Percentiles rank a stretch among this genome's conserved stretches.
phyloP scores from a whole-genome alignment of 2,113 vertebrate species.

The Telmatochromis sp. region DNA sequence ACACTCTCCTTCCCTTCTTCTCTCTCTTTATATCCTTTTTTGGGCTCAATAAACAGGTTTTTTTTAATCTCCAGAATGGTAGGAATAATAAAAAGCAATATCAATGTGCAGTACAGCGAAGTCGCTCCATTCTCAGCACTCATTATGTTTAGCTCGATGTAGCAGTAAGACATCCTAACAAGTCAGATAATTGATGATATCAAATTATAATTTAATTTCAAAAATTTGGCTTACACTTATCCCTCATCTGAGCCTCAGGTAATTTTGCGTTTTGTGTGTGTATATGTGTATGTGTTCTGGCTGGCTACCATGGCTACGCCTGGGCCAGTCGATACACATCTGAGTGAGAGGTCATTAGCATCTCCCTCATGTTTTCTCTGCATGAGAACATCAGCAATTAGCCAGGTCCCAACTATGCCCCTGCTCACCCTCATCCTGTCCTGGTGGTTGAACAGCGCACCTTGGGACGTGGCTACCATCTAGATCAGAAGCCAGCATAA shows the following conservation, averaged over 20 bases:
- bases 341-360: constrained; percentile 44
- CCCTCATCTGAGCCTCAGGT: constrained; percentile 30
- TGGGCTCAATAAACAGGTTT: background rate
- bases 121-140: background rate
- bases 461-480: background rate
- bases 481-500: constrained; percentile 1
- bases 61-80: background rate
- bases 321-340: constrained; percentile 41
- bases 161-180: constrained; percentile 29
- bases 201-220: constrained; percentile 47
- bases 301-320: constrained; percentile 38
- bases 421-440: background rate
- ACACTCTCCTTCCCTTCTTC: background rate
- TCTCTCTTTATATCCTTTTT: background rate
- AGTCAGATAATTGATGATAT: constrained; percentile 49
- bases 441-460: constrained; percentile 6
- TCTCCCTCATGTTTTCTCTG: constrained; percentile 48
- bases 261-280: background rate
- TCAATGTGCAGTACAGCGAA: constrained; percentile 6
- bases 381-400: constrained; percentile 61
- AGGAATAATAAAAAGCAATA: constrained; percentile 23
- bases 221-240: constrained; percentile 24
- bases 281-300: background rate
- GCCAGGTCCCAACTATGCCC: background rate
- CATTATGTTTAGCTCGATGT: constrained; percentile 12